A percentile compares a stretch with the other conserved stretches of the same genome.
Evolutionary conservation across 2,113 vertebrate genomes (phyloP).

Genomic region (Nannobrachium achirus): DNA sequence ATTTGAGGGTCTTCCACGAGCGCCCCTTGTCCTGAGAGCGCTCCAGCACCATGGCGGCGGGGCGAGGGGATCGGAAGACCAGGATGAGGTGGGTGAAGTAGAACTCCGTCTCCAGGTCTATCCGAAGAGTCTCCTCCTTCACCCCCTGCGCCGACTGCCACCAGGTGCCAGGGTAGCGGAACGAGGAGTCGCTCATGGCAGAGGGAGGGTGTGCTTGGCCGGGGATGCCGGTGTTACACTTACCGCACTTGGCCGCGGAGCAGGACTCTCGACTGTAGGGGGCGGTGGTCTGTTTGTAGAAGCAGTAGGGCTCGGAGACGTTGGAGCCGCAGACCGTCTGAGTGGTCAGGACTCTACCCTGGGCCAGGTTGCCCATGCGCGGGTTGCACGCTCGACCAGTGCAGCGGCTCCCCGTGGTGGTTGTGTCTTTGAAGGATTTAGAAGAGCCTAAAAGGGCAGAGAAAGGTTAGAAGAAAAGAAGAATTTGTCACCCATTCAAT

Average conservation of each 20-base stretch:
- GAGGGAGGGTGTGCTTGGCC: constrained; percentile 84
- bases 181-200: constrained; percentile 93
- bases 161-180: constrained; percentile 90
- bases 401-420: constrained; percentile 70
- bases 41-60: constrained; percentile 91
- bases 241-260: constrained; percentile 71
- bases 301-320: constrained; percentile 81
- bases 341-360: constrained; percentile 81
- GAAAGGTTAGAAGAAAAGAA: not conserved
- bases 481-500: not conserved
- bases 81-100: constrained; percentile 95
- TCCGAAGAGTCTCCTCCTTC: constrained; percentile 82
- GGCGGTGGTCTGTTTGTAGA: constrained; percentile 64
- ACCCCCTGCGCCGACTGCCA: constrained; percentile 89
- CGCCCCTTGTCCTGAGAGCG: constrained; percentile 89
- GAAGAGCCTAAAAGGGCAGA: constrained; percentile 35
- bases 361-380: constrained; percentile 88
- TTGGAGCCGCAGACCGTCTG: constrained; percentile 82
- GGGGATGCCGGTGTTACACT: constrained; percentile 74
- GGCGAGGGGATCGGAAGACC: constrained; percentile 93
- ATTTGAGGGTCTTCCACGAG: constrained; percentile 89
- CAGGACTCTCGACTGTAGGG: constrained; percentile 70
- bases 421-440: constrained; percentile 58
- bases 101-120: constrained; percentile 91
- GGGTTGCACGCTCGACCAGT: constrained; percentile 88